These are phyloP conservation scores for Centruroides vittatus DNA, from an alignment of 1,140 invertebrate genomes.

Conservation along the genomic window DNA sequence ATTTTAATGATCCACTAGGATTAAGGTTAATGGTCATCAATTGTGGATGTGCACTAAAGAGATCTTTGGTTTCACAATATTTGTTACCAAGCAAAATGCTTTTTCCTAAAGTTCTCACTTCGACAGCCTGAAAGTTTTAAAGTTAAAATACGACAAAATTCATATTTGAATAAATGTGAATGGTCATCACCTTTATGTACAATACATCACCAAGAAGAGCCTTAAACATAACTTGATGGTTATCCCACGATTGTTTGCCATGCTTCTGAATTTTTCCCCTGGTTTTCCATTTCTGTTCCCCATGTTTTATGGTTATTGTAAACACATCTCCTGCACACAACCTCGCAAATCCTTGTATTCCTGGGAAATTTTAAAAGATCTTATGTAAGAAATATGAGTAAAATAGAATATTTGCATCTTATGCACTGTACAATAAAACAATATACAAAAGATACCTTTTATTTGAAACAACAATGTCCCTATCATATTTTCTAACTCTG, in stretches of 20 bases:
- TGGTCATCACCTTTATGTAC: constrained; percentile 36
- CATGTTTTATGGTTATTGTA: constrained; percentile 44
- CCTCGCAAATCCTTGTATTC: constrained; percentile 43
- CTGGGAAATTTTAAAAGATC: constrained; percentile 19
- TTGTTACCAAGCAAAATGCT: constrained; percentile 40
- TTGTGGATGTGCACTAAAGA: constrained; percentile 45
- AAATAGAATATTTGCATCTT: too few species aligned
- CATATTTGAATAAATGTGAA: neutral
- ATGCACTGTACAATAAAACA: too few species aligned
- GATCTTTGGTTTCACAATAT: constrained; percentile 43
- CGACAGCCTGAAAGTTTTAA: constrained; percentile 28
- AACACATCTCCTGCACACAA: constrained; percentile 46
- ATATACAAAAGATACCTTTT: too few species aligned
- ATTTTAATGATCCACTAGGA: constrained; percentile 44
- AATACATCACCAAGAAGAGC: constrained; percentile 38
- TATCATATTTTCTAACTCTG: constrained; percentile 37
- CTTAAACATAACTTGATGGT: constrained; percentile 34
- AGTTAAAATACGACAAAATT: neutral
- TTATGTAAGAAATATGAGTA: neutral
- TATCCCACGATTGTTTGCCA: constrained; percentile 40
- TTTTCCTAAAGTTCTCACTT: constrained; percentile 35
- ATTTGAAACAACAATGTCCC: constrained; percentile 38
- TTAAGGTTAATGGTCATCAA: constrained; percentile 50
- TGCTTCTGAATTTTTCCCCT: constrained; percentile 39
- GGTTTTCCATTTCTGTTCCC: constrained; percentile 45